These are phyloP conservation scores for Drosophila algonquin DNA, from an alignment of 2,888 invertebrate genomes.

Conservation along the genomic window DNA sequence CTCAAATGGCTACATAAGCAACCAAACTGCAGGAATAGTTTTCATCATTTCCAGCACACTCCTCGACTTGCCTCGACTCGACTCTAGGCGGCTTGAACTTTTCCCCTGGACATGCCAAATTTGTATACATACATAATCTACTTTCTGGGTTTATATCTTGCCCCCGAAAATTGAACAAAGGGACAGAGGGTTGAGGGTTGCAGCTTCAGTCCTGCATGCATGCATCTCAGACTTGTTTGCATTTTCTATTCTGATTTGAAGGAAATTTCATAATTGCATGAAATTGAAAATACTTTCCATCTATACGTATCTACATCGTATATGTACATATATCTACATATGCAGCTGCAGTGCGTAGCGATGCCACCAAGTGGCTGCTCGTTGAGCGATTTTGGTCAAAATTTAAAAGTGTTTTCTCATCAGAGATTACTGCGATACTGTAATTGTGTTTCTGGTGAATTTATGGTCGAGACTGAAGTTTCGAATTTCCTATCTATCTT, in stretches of 20 bases:
- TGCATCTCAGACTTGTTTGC: conserved; percentile 29
- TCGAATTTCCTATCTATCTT: background rate
- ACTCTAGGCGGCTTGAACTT: conserved; percentile 44
- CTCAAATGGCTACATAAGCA: background rate
- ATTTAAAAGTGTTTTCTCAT: conserved; percentile 35
- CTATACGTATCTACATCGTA: background rate
- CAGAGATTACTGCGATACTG: conserved; percentile 24
- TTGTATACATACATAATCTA: conserved; percentile 21
- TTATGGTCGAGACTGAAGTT: conserved; percentile 17
- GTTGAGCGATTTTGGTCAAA: background rate
- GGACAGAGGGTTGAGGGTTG: too few relatives aligned
- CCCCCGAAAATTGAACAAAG: conserved; percentile 47
- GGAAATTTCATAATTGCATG: conserved; percentile 50
- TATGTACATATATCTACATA: background rate
- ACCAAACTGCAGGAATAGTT: background rate
- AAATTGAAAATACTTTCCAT: conserved; percentile 47
- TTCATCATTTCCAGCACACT: conserved; percentile 27
- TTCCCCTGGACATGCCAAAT: conserved; percentile 50
- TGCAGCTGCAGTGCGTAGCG: background rate
- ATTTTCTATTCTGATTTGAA: conserved; percentile 22
- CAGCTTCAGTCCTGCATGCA: background rate
- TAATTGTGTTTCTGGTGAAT: conserved; percentile 43
- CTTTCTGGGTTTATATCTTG: conserved; percentile 10
- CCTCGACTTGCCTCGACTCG: conserved; percentile 42
- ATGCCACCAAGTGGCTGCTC: conserved; percentile 7